These are phyloP conservation scores for Iphiclides podalirius DNA, from an alignment of 2,888 invertebrate species.

Conservation along the genomic window DNA sequence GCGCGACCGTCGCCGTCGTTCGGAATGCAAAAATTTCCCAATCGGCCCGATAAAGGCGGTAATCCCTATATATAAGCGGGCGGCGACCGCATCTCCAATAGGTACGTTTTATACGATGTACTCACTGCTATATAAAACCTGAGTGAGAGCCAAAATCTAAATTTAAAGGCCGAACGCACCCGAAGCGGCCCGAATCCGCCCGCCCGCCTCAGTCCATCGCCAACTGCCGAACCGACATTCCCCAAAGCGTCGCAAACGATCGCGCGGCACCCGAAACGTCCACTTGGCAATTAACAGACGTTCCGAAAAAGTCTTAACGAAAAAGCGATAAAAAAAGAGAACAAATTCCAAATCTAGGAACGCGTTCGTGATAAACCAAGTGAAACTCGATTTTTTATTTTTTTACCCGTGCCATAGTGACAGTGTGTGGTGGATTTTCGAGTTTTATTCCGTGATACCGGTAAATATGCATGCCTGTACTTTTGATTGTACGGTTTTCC, in stretches of 20 bases:
- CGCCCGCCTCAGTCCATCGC: conserved; percentile 77
- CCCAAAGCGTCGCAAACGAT: conserved; percentile 62
- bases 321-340: conserved; percentile 41
- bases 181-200: conserved; percentile 67
- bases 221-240: conserved; percentile 71
- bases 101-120: conserved; percentile 78
- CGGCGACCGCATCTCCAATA: conserved; percentile 74
- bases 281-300: conserved; percentile 38
- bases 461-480: conserved; percentile 49
- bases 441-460: conserved; percentile 58
- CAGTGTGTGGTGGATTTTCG: conserved; percentile 66
- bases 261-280: conserved; percentile 56
- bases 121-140: conserved; percentile 80
- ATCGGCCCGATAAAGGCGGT: conserved; percentile 76
- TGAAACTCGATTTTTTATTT: conserved; percentile 48
- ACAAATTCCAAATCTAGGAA: conserved; percentile 49
- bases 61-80: conserved; percentile 75
- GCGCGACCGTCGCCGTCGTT: conserved; percentile 39
- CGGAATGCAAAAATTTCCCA: conserved; percentile 70
- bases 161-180: conserved; percentile 76
- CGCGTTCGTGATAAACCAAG: conserved; percentile 54
- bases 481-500: conserved; percentile 25
- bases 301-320: conserved; percentile 41
- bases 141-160: conserved; percentile 84
- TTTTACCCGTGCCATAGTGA: conserved; percentile 58